Conservation (phyloP, 2,888 invertebrate genomes). For the Leucophenga montana region DNA sequence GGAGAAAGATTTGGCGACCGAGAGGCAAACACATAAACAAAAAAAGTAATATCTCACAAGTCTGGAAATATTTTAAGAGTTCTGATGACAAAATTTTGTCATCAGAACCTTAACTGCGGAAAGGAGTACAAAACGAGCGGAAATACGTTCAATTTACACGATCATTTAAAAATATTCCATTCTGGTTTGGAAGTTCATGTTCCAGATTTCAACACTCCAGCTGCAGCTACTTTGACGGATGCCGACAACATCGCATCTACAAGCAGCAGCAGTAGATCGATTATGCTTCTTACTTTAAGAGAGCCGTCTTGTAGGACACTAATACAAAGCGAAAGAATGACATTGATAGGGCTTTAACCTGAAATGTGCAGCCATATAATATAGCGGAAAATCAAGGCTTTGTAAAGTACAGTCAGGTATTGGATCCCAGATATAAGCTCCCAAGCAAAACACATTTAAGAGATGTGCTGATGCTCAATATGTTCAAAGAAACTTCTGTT, state of each 20-base stretch:
- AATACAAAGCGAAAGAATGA: constrained; percentile 19
- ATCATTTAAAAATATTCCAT: constrained; percentile 24
- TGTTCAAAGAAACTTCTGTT: not conserved
- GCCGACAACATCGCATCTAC: no score
- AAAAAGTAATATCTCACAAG: no score
- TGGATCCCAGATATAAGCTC: constrained; percentile 32
- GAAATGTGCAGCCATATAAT: constrained; percentile 56
- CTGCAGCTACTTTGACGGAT: not conserved
- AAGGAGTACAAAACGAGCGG: constrained; percentile 28
- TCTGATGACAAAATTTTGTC: no score
- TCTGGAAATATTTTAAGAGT: no score
- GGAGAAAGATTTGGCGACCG: no score
- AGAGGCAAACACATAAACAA: no score
- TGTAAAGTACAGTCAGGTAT: constrained; percentile 24
- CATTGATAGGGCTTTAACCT: constrained; percentile 16
- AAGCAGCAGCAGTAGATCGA: no score
- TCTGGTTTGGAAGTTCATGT: constrained; percentile 7
- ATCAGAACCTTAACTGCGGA: constrained; percentile 16
- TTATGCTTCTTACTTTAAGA: constrained; percentile 14
- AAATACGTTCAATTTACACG: constrained; percentile 11
- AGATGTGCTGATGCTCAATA: constrained; percentile 20
- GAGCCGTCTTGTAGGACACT: not conserved
- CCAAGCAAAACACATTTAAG: constrained; percentile 52
- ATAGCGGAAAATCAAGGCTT: constrained; percentile 61
- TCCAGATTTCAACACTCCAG: not conserved